Evolutionary conservation across 1,140 invertebrate genomes (phyloP).

Genomic region (Trissolcus basalis): DNA sequence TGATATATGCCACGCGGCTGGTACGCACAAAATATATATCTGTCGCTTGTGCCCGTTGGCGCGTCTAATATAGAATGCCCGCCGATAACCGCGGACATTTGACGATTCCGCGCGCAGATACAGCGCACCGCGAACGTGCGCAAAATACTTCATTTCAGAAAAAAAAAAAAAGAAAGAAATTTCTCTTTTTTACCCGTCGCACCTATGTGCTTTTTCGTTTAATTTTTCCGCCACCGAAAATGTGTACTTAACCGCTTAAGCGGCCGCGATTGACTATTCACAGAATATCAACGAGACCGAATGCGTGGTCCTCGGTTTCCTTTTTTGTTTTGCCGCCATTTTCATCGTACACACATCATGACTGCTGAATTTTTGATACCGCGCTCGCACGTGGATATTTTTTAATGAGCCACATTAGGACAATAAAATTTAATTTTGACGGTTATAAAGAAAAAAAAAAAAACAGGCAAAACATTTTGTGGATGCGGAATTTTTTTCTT

Average conservation of each 20-base stretch:
- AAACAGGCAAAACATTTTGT: too few relatives aligned
- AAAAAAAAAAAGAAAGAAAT: slow-evolving; percentile 5
- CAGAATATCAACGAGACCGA: slow-evolving; percentile 33
- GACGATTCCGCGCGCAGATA: slow-evolving; percentile 9
- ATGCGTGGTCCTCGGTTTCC: not conserved
- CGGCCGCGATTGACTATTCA: slow-evolving; percentile 11
- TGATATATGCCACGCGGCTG: slow-evolving; percentile 60
- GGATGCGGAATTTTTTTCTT: too few relatives aligned
- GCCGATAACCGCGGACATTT: slow-evolving; percentile 29
- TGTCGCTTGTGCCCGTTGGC: slow-evolving; percentile 31
- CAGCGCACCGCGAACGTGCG: slow-evolving; percentile 14
- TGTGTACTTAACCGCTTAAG: slow-evolving; percentile 2
- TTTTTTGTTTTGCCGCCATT: slow-evolving; percentile 26
- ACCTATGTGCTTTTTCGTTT: slow-evolving; percentile 13
- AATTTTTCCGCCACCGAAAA: slow-evolving; percentile 5
- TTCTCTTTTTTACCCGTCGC: not conserved
- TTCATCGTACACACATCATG: slow-evolving; percentile 9
- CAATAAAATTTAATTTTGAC: not conserved
- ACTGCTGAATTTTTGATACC: slow-evolving; percentile 15
- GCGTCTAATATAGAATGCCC: slow-evolving; percentile 59
- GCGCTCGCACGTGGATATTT: slow-evolving; percentile 34
- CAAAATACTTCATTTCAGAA: slow-evolving; percentile 28
- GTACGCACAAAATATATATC: slow-evolving; percentile 22
- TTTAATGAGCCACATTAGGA: slow-evolving; percentile 22
- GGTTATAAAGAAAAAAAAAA: too few relatives aligned